Evolutionary conservation across 2,888 invertebrate species (phyloP).

Genomic region (Stramonita haemastoma): DNA sequence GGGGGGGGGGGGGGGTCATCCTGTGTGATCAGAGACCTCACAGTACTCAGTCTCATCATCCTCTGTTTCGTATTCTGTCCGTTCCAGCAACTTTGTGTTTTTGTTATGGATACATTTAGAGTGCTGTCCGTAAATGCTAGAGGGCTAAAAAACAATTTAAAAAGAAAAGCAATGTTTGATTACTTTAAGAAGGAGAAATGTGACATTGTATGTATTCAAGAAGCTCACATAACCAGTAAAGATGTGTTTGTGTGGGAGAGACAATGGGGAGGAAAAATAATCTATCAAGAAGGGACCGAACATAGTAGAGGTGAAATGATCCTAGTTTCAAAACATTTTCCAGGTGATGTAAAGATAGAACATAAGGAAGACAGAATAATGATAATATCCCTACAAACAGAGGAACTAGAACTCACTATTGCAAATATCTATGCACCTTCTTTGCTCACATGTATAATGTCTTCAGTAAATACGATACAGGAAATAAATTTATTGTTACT

Average conservation of each 20-base stretch:
- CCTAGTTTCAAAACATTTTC: not conserved
- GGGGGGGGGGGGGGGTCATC: no score
- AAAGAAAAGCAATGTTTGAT: not conserved
- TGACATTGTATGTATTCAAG: conserved; percentile 10
- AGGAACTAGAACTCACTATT: not conserved
- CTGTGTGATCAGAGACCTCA: no score
- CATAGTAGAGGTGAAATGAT: not conserved
- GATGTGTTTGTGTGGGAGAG: not conserved
- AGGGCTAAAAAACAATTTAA: not conserved
- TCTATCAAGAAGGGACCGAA: not conserved
- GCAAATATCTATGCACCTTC: not conserved
- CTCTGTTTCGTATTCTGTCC: no score
- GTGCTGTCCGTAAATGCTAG: not conserved
- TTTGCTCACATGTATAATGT: not conserved
- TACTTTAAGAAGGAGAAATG: not conserved
- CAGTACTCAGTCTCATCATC: no score
- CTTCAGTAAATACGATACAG: not conserved
- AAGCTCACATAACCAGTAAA: not conserved
- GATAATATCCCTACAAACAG: not conserved
- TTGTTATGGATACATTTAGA: not conserved
- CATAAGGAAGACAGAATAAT: not conserved
- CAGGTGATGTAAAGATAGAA: not conserved
- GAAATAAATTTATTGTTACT: not conserved
- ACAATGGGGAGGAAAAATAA: not conserved
- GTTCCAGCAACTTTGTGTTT: not conserved